Conservation (phyloP, 2,113 vertebrate genomes). For the Atractosteus spatula region DNA sequence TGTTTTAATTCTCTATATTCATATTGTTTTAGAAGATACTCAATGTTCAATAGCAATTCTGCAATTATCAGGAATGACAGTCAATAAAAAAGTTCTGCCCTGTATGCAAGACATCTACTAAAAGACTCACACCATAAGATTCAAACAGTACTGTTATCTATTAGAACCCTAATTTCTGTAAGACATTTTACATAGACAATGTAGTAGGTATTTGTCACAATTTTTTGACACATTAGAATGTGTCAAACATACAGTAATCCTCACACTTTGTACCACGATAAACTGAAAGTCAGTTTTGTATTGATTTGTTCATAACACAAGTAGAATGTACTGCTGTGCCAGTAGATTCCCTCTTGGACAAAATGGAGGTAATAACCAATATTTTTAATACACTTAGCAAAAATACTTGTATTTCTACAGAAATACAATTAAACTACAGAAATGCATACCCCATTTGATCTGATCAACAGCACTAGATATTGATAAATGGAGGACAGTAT, state of each 20-base stretch:
- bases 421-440: too few species aligned
- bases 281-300: constrained; percentile 42
- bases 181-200: constrained; percentile 18
- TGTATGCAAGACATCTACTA: constrained; percentile 37
- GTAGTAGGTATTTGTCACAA: constrained; percentile 26
- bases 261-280: constrained; percentile 23
- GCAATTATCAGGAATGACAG: constrained; percentile 16
- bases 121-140: constrained; percentile 16
- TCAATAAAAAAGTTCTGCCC: constrained; percentile 23
- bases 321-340: too few species aligned
- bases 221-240: constrained; percentile 25
- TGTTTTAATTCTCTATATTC: too few species aligned
- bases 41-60: constrained; percentile 21
- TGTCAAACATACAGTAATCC: constrained; percentile 32
- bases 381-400: too few species aligned
- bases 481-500: too few species aligned
- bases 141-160: constrained; percentile 25
- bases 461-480: too few species aligned
- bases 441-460: too few species aligned
- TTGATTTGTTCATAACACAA: constrained; percentile 28
- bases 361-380: too few species aligned
- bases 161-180: too few species aligned
- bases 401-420: too few species aligned
- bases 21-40: too few species aligned
- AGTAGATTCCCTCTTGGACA: too few species aligned